Conservation (phyloP, 2,888 invertebrate species). For the Spisula solida region DNA sequence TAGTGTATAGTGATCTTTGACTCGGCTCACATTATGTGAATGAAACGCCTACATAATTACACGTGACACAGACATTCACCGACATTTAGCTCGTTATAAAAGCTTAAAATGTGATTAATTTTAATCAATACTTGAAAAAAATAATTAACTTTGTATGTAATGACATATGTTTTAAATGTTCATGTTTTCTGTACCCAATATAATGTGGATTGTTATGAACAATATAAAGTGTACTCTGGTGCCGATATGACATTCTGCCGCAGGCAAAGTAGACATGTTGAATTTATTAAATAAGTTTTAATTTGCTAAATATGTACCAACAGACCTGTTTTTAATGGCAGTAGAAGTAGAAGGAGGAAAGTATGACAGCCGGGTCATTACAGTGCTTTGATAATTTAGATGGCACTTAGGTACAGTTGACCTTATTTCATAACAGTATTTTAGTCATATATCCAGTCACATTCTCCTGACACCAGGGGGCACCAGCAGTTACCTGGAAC, state of each 20-base stretch:
- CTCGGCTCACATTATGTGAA: background rate
- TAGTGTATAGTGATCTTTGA: background rate
- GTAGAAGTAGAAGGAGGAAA: background rate
- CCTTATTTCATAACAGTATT: too few species aligned
- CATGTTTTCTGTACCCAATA: background rate
- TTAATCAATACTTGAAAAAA: background rate
- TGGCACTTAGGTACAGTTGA: too few species aligned
- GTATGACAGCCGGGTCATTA: background rate
- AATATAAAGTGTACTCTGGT: background rate
- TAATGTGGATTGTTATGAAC: background rate
- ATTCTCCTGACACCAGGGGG: background rate
- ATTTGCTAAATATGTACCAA: background rate
- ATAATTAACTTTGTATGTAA: background rate
- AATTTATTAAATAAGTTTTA: background rate
- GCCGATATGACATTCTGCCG: background rate
- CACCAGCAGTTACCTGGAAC: background rate
- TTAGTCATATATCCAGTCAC: too few species aligned
- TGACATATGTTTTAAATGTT: slow-evolving; percentile 11
- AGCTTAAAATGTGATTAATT: background rate
- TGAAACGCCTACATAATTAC: background rate
- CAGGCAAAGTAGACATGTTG: background rate
- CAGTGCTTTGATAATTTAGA: background rate
- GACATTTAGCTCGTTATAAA: background rate
- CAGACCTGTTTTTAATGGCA: background rate
- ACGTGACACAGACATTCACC: background rate